phyloP scores from a whole-genome alignment of 2,797 vertebrate genomes.

The Pterois miles region DNA sequence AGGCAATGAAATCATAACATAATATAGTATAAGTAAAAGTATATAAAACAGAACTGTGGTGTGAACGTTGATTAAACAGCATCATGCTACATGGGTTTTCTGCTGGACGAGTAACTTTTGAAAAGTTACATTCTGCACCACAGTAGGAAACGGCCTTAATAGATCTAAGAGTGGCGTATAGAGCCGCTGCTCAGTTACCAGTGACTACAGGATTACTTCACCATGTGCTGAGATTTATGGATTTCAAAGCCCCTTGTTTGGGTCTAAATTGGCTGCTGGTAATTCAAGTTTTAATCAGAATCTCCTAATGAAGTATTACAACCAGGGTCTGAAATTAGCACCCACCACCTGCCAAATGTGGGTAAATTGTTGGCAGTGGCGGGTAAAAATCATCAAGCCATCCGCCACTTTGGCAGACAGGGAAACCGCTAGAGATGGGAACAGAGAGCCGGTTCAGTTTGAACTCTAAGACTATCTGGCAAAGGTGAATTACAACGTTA shows the following conservation, averaged over 20 bases:
- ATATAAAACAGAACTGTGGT: neutral
- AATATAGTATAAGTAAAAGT: too few species aligned
- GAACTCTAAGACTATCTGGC: too few species aligned
- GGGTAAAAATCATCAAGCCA: too few species aligned
- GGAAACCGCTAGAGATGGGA: too few species aligned
- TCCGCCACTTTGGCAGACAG: too few species aligned
- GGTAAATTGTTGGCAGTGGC: too few species aligned
- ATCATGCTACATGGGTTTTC: neutral
- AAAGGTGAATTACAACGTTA: too few species aligned
- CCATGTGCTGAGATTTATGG: slow-evolving; percentile 24
- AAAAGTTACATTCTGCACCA: slow-evolving; percentile 19
- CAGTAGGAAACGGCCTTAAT: slow-evolving; percentile 21
- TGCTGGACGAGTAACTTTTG: neutral
- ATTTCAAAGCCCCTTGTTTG: slow-evolving; percentile 26
- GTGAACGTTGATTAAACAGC: neutral
- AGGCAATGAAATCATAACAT: neutral
- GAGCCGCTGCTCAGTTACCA: slow-evolving; percentile 44
- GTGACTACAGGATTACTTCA: slow-evolving; percentile 27
- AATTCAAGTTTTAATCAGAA: slow-evolving; percentile 10
- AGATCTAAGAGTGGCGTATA: slow-evolving; percentile 18
- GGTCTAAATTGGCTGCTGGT: slow-evolving; percentile 1
- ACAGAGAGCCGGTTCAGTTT: too few species aligned
- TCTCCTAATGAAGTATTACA: neutral
- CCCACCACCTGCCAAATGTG: too few species aligned
- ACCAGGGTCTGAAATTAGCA: too few species aligned